These are phyloP conservation scores for Poeciliopsis presidionis DNA, from an alignment of 2,797 vertebrate species.

Conservation along the genomic window DNA sequence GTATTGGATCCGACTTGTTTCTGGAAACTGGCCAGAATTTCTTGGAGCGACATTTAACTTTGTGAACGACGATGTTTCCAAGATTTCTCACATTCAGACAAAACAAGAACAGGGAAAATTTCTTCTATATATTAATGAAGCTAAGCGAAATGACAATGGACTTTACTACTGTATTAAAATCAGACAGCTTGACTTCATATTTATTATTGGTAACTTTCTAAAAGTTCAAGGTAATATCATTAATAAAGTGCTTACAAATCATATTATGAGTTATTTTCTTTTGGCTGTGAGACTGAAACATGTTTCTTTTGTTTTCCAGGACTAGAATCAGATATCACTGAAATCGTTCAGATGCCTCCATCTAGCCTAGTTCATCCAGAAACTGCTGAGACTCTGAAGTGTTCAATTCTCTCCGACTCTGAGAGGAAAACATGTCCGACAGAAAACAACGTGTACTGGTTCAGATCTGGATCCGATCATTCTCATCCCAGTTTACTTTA, in stretches of 20 bases:
- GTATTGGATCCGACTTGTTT: conserved; percentile 42
- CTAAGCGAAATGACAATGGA: conserved; percentile 13
- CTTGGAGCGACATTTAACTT: conserved; percentile 20
- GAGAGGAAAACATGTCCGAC: conserved; percentile 12
- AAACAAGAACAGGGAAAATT: conserved; percentile 21
- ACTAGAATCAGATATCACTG: conserved; percentile 5
- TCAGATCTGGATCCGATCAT: conserved; percentile 20
- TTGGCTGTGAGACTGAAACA: rapidly evolving
- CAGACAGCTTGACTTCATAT: rapidly evolving
- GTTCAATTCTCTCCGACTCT: conserved; percentile 29
- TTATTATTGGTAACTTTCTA: conserved; percentile 27
- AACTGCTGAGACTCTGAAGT: conserved; percentile 23
- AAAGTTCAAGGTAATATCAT: conserved; percentile 28
- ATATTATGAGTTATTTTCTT: background rate
- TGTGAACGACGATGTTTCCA: background rate
- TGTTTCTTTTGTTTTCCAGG: background rate
- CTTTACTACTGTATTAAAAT: conserved; percentile 39
- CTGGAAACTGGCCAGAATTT: conserved; percentile 30
- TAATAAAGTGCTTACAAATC: background rate
- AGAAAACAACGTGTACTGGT: conserved; percentile 34
- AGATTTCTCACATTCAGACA: background rate
- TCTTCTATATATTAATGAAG: conserved; percentile 1
- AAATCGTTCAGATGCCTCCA: background rate
- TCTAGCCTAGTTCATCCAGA: conserved; percentile 11
- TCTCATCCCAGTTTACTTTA: conserved; percentile 27